Evolutionary conservation across 92 coral and sea anemone genomes (phyloP), one percentile per base, ranked within the genome.

Genomic region (Galaxea fascicularis): DNA sequence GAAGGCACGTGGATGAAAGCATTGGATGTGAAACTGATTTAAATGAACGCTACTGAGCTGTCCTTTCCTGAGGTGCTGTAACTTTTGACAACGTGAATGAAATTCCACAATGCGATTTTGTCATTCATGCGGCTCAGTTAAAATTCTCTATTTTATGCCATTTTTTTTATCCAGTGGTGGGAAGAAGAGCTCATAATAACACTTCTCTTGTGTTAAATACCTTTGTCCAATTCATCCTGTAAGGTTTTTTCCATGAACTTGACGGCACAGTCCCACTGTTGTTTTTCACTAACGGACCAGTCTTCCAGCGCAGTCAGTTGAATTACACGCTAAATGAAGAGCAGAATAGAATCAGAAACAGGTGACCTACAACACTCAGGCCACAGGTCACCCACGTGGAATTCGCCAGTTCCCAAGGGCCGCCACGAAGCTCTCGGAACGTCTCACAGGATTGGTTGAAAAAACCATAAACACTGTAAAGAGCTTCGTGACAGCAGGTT

Each of bases 301-400:
- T 96, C 99, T 73, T 96, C 99, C 0, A 96, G 90, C 18, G 99
- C 99, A 44, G 99, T 96, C 76, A 95, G 92, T 76, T 96, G 99
- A 71, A 96, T 96, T 8, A 96, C 98, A 58, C 98, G 91, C 99
- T 96, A 58, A 66, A 44, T 2, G 45, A 41, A 77, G 0, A 28
- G 25, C 25, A 60, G 64, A 58, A 58, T 0, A 8, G 8, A 57
- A 17, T 57, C 63, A 21, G 8, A 17, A 8, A 57, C 29, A 24
- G 28, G 12, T 7, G 1, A 49, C 54, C 54, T 14, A 49, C 4
- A 49, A 10, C 7, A 2, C 54, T 49, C 4, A 49, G 13, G 54
- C 54, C 54, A 49, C 54, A 49, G 15, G 41, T 35, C 41, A 35
- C 2, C 6, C 6, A 35, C 41, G 6, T 35, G 41, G 2, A 35